phyloP scores from a whole-genome alignment of 2,113 vertebrate genomes.

The Antidorcas marsupialis region DNA sequence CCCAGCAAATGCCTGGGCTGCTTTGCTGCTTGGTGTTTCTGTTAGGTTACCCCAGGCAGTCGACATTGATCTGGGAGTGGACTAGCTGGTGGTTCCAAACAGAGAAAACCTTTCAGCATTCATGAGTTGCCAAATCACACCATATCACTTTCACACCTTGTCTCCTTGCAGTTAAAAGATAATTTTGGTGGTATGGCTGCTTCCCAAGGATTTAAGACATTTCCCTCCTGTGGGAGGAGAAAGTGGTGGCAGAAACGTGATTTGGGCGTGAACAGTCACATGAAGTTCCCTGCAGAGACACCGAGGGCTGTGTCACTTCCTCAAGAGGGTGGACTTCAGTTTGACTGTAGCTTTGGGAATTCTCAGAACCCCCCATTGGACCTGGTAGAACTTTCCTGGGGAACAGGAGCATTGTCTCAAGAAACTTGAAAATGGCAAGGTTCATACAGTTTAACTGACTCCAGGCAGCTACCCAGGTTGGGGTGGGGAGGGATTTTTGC shows the following conservation, averaged over 20 bases:
- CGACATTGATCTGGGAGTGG: not conserved
- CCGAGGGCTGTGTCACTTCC: not conserved
- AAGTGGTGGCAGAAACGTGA: not conserved
- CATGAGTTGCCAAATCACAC: not conserved
- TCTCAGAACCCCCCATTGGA: not conserved
- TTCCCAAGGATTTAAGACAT: slow-evolving; percentile 17
- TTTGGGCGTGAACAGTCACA: not conserved
- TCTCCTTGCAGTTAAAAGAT: slow-evolving; percentile 49
- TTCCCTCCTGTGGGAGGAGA: not conserved
- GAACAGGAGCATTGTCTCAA: not conserved
- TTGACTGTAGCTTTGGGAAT: not conserved
- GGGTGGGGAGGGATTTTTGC: not conserved
- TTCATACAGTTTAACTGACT: not conserved
- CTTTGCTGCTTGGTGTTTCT: not conserved
- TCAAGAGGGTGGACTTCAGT: not conserved
- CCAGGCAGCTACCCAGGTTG: not conserved
- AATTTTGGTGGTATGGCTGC: slow-evolving; percentile 28
- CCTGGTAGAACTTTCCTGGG: not conserved
- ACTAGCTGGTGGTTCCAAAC: not conserved
- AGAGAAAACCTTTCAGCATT: slow-evolving; percentile 26
- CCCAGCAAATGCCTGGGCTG: not conserved
- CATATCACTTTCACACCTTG: slow-evolving; percentile 39
- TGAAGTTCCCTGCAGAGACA: not conserved
- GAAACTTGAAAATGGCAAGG: not conserved
- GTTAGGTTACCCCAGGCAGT: not conserved